Evolutionary conservation across 1,140 invertebrate species (phyloP).

Genomic region (Epicauta chinensis): DNA sequence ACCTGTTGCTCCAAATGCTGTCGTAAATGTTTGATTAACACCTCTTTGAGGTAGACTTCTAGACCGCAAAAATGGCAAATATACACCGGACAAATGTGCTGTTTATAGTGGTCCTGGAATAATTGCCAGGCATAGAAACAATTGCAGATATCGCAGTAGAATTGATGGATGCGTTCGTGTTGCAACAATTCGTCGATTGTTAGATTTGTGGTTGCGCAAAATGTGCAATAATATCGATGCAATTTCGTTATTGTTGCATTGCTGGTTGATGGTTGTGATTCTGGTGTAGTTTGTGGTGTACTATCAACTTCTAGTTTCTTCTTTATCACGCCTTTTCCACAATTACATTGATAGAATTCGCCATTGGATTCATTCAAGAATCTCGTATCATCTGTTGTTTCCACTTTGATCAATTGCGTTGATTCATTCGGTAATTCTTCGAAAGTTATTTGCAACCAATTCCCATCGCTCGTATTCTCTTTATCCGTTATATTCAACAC

Average conservation of each 20-base stretch:
- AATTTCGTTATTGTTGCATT: no score
- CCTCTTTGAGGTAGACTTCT: not conserved
- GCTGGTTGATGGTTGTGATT: no score
- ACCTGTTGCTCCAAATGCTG: conserved; percentile 10
- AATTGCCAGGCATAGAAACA: not conserved
- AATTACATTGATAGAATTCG: no score
- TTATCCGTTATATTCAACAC: not conserved
- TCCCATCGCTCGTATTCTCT: not conserved
- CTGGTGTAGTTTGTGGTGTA: no score
- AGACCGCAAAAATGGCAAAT: conserved; percentile 4
- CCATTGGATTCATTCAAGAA: no score
- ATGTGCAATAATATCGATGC: conserved; percentile 5
- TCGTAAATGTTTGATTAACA: not conserved
- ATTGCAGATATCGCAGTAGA: conserved; percentile 4
- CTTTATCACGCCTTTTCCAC: no score
- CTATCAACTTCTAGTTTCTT: no score
- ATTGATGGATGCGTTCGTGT: conserved; percentile 2
- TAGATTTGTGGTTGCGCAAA: not conserved
- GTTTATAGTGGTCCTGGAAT: not conserved
- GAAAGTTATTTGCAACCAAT: not conserved
- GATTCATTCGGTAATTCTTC: not conserved
- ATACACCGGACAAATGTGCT: not conserved
- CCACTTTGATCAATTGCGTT: no score
- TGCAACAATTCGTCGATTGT: not conserved
- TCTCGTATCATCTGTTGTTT: no score